Base-by-base conservation (phyloP, 2,113 vertebrate species). In the Rhynchopsitta pachyrhyncha region DNA sequence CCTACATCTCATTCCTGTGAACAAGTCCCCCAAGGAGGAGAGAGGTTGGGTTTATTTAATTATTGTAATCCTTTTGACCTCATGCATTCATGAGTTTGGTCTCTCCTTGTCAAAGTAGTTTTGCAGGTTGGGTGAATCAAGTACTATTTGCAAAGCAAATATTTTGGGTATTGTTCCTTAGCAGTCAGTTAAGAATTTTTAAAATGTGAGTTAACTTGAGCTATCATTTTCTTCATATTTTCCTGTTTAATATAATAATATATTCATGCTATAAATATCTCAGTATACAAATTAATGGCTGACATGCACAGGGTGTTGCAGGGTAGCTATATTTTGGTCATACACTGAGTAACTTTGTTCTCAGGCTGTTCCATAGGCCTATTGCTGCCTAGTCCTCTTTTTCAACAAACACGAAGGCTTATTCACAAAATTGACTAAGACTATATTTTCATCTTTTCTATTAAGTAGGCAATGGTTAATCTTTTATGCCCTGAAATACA, bases 31-130 rank as follows among this genome's bases (percentile, higher is more conserved):
- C 86, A 87, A 71, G 70, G 70, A 90, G 53, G 53, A 88, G 80
- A 91, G 79, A 84, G 55, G 41, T 29, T 83, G 44, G 18, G 5
- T 22, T 80, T 84, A 68, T 94, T 82, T 46, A 69, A 68, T 94
- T 92, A 55, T 90, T 93, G 77, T 91, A 93, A 94, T 93, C 95
- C 96, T 82, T 94, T 96, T 96, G 92, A 96, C 91, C 88, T 95
- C 82, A 16, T 76, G 66, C 83, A 84, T 96, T 94, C 86, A 88
- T 87, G 88, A 79, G 77, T 94, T 93, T 90, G 74, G 44, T 96
- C 85, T 93, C 77, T 78, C 81, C 88, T 92, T 94, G 95, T 94
- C 86, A 93, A 92, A 95, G 53, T 29, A 57, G 90, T 92, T 96
- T 96, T 97, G 88, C 92, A 93, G 83, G 90, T 91, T 96, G 88